phyloP scores from a whole-genome alignment of 2,888 invertebrate genomes.

The Mesorhabditis spiculigera region DNA sequence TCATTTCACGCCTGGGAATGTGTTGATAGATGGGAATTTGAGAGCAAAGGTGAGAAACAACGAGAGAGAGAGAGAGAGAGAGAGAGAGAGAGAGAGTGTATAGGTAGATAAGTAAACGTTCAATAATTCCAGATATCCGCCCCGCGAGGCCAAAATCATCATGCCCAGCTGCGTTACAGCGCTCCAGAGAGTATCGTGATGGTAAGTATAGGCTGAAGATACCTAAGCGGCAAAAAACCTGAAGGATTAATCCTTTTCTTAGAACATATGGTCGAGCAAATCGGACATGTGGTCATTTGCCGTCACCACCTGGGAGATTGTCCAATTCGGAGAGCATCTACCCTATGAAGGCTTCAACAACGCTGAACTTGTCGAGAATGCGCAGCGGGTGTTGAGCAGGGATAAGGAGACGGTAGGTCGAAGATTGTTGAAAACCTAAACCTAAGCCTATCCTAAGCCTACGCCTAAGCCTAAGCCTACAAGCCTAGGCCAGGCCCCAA shows the following conservation, averaged over 20 bases:
- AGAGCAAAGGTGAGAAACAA: conserved; percentile 19
- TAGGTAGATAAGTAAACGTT: neutral
- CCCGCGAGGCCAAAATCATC: conserved; percentile 43
- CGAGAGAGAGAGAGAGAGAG: no score
- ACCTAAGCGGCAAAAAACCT: neutral
- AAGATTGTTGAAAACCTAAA: no score
- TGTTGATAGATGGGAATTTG: conserved; percentile 31
- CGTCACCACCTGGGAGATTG: conserved; percentile 80
- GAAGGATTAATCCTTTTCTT: conserved; percentile 44
- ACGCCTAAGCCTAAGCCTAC: no score
- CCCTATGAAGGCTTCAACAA: conserved; percentile 77
- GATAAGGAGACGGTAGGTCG: conserved; percentile 26
- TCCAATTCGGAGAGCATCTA: conserved; percentile 74
- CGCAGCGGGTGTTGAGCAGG: conserved; percentile 58
- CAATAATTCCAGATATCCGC: conserved; percentile 27
- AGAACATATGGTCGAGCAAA: conserved; percentile 81
- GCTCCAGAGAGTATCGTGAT: conserved; percentile 49
- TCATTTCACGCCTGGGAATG: conserved; percentile 41
- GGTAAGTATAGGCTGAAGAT: conserved; percentile 17
- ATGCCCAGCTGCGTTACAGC: conserved; percentile 49
- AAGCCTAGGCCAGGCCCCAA: no score
- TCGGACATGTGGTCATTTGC: conserved; percentile 90
- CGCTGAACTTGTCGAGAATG: conserved; percentile 76
- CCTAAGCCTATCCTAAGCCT: no score
- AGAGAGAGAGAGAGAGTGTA: no score